A percentile compares a stretch with the other conserved stretches of the same genome.
Evolutionary conservation across 2,888 invertebrate genomes (phyloP).

Genomic region (Slavum lentiscoides): DNA sequence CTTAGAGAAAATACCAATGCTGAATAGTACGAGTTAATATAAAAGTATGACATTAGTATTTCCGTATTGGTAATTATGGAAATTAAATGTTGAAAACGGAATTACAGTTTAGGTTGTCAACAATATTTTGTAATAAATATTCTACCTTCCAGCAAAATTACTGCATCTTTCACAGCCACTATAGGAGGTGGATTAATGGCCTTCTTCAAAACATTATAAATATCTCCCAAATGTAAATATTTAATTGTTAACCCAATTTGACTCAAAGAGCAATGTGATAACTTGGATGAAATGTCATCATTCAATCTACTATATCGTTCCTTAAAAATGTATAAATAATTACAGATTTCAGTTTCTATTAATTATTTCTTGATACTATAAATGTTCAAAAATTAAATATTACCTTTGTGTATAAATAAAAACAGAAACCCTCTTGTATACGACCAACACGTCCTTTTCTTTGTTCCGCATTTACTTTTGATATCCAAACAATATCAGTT

Average conservation of each 20-base stretch:
- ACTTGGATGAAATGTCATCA: constrained; percentile 93
- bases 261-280: constrained; percentile 96
- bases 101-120: not conserved
- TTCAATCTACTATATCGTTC: constrained; percentile 75
- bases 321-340: constrained; percentile 55
- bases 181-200: constrained; percentile 96
- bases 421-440: constrained; percentile 90
- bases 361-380: not conserved
- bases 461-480: constrained; percentile 92
- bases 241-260: constrained; percentile 91
- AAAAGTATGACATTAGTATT: not conserved
- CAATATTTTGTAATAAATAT: not conserved
- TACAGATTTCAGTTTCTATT: not conserved
- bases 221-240: constrained; percentile 83
- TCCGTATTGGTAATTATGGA: not conserved
- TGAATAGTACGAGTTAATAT: not conserved
- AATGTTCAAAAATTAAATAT: not conserved
- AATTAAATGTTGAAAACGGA: no score
- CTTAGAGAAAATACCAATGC: no score
- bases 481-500: constrained; percentile 95
- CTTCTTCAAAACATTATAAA: constrained; percentile 92
- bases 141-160: constrained; percentile 69
- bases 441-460: constrained; percentile 93
- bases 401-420: constrained; percentile 79
- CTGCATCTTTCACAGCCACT: constrained; percentile 97